A percentile compares a stretch with the other conserved stretches of the same genome.
phyloP scores from a whole-genome alignment of 2,113 vertebrate genomes.

The Pterophyllum scalare region DNA sequence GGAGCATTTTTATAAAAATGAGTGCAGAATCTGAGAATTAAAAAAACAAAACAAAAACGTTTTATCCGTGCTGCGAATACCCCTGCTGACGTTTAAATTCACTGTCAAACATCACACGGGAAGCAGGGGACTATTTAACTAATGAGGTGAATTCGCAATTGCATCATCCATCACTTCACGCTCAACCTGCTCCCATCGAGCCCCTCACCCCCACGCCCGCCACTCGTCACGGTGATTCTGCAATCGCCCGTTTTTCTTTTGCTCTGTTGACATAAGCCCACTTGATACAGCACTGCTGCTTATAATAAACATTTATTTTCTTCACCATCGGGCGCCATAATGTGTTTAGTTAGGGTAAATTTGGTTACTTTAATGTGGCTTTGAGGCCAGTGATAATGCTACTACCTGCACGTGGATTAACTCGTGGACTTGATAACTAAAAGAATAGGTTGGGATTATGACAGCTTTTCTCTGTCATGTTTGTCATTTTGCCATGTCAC shows the following conservation, averaged over 20 bases:
- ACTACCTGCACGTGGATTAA: no score
- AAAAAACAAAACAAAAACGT: neutral
- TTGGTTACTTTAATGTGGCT: neutral
- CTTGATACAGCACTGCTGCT: neutral
- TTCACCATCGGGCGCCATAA: neutral
- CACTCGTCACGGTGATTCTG: constrained; percentile 9
- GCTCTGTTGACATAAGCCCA: neutral
- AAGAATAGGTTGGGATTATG: no score
- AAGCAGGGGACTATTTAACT: constrained; percentile 60
- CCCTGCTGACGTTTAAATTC: constrained; percentile 25
- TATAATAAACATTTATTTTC: neutral
- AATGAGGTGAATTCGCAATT: constrained; percentile 60
- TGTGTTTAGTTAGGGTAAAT: neutral
- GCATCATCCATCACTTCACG: constrained; percentile 54
- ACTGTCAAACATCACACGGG: constrained; percentile 30
- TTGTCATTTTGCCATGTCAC: neutral
- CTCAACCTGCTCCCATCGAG: constrained; percentile 23
- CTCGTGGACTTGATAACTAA: no score
- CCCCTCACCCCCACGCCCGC: neutral
- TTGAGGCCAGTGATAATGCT: neutral
- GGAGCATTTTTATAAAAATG: constrained; percentile 25
- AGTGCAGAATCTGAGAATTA: constrained; percentile 14
- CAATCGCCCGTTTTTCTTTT: constrained; percentile 21
- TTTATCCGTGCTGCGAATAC: neutral
- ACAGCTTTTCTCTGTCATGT: neutral